A percentile compares a stretch with the other conserved stretches of the same genome.
Evolutionary conservation across 2,113 vertebrate species (phyloP).

Genomic region (Centropus bengalensis): DNA sequence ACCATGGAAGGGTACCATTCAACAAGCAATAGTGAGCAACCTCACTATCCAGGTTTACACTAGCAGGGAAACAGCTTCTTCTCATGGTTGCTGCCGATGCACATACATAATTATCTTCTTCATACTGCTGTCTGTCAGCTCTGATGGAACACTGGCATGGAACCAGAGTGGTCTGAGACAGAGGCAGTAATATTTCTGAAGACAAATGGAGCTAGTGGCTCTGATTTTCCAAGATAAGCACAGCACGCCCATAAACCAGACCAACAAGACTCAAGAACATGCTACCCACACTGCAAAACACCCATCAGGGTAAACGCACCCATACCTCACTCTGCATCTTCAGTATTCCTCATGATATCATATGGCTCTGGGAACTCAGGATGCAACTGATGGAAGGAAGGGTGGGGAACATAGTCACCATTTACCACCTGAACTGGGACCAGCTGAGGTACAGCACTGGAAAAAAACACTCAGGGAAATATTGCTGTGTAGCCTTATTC

Average conservation of each 20-base stretch:
- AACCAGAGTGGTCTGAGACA: not conserved
- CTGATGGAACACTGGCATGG: not conserved
- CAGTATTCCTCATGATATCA: conserved; percentile 29
- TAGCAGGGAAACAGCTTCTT: not conserved
- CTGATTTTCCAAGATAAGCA: not conserved
- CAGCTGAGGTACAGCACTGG: not conserved
- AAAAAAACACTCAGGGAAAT: not conserved
- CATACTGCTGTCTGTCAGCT: not conserved
- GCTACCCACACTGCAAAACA: conserved; percentile 12
- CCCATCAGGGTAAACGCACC: not conserved
- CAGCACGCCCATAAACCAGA: conserved; percentile 50
- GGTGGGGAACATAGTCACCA: not conserved
- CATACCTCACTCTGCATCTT: not conserved
- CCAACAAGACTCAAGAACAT: not conserved
- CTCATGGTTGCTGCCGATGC: not conserved
- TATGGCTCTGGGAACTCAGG: not conserved
- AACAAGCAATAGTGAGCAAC: not conserved
- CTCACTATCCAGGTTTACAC: not conserved
- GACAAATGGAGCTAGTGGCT: not conserved
- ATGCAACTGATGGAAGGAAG: not conserved
- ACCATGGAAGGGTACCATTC: not conserved
- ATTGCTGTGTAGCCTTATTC: not conserved
- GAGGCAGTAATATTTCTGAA: not conserved
- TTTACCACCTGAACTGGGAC: not conserved
- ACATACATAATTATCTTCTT: not conserved